These are phyloP conservation scores for Paralichthys olivaceus DNA, from an alignment of 2,113 vertebrate genomes.

Conservation along the genomic window DNA sequence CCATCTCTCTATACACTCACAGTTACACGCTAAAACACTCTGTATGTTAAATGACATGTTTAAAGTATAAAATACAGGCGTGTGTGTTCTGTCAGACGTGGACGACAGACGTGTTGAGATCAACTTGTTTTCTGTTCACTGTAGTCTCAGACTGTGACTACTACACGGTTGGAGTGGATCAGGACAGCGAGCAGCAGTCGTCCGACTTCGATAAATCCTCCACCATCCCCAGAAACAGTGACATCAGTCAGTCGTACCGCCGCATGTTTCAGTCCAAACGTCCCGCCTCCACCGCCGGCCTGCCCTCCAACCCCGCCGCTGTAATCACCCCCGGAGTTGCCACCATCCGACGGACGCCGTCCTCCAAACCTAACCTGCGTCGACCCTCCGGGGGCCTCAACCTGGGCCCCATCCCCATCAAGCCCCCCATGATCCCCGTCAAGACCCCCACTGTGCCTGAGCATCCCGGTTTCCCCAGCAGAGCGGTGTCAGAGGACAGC, in stretches of 20 bases:
- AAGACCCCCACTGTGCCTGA: slow-evolving; percentile 95
- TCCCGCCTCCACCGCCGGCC: slow-evolving; percentile 88
- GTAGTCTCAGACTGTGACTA: slow-evolving; percentile 94
- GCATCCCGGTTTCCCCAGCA: slow-evolving; percentile 69
- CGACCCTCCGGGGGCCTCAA: slow-evolving; percentile 83
- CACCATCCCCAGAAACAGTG: slow-evolving; percentile 88
- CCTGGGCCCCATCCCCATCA: slow-evolving; percentile 91
- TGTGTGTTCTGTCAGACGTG: too few species aligned
- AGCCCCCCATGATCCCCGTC: slow-evolving; percentile 93
- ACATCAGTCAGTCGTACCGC: slow-evolving; percentile 91
- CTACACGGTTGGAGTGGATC: slow-evolving; percentile 89
- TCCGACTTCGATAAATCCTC: slow-evolving; percentile 89
- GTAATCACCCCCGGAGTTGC: slow-evolving; percentile 90
- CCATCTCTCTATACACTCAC: too few species aligned
- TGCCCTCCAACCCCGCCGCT: slow-evolving; percentile 85
- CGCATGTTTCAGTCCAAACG: slow-evolving; percentile 92
- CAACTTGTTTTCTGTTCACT: neutral
- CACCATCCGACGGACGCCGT: slow-evolving; percentile 94
- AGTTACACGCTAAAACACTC: too few species aligned
- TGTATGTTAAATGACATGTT: too few species aligned
- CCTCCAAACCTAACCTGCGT: slow-evolving; percentile 91
- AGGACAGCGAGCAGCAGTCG: slow-evolving; percentile 85
- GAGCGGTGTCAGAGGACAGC: slow-evolving; percentile 25
- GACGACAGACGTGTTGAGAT: neutral
- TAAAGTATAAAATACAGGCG: too few species aligned